phyloP scores from a whole-genome alignment of 1,140 invertebrate genomes.

The Tetragnatha versicolor region DNA sequence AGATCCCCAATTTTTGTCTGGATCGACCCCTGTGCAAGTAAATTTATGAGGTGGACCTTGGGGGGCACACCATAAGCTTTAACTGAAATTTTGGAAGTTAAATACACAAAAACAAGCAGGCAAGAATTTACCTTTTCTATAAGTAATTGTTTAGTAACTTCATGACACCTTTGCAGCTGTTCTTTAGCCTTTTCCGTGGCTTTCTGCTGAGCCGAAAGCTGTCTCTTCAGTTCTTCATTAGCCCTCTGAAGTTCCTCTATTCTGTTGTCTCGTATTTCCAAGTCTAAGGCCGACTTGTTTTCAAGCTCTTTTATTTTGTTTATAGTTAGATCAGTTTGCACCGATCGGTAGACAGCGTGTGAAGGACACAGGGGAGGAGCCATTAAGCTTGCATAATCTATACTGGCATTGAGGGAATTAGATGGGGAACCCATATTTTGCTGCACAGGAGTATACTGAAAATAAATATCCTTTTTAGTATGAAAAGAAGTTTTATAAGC shows the following conservation, averaged over 20 bases:
- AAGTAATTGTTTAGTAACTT: slow-evolving; percentile 94
- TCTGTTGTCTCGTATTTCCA: slow-evolving; percentile 93
- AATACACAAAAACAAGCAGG: not conserved
- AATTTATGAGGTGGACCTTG: no score
- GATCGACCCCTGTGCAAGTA: no score
- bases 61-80: no score
- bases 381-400: slow-evolving; percentile 55
- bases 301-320: slow-evolving; percentile 92
- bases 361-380: slow-evolving; percentile 51
- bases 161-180: slow-evolving; percentile 95
- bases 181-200: slow-evolving; percentile 95
- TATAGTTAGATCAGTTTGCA: slow-evolving; percentile 92
- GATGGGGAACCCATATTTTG: slow-evolving; percentile 45
- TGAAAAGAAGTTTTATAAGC: not conserved
- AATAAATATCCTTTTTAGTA: no score
- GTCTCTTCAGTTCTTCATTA: slow-evolving; percentile 91
- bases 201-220: slow-evolving; percentile 91
- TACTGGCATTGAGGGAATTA: slow-evolving; percentile 34
- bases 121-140: slow-evolving; percentile 87
- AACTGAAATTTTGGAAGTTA: not conserved
- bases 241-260: slow-evolving; percentile 90
- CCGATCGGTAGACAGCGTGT: slow-evolving; percentile 54
- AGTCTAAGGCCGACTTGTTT: slow-evolving; percentile 86
- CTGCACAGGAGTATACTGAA: slow-evolving; percentile 45
- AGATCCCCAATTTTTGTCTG: no score